Conservation (phyloP, 2,888 invertebrate species). For the Ceramica pisi region DNA sequence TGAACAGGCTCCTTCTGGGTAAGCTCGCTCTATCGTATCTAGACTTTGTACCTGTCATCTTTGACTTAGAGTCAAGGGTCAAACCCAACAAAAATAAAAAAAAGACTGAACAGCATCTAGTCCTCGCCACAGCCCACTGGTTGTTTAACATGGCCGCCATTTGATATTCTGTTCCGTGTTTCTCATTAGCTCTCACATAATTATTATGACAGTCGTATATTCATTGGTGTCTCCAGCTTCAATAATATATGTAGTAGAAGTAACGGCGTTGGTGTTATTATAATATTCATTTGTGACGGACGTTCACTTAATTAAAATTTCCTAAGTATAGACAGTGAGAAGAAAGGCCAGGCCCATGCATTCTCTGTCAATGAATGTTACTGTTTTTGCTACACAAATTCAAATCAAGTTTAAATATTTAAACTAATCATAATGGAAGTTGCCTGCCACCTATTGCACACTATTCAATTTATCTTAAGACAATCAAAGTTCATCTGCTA, state of each 20-base stretch:
- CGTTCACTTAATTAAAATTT: slow-evolving; percentile 31
- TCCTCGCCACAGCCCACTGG: slow-evolving; percentile 65
- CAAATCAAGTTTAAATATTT: neutral
- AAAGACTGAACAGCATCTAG: too few relatives aligned
- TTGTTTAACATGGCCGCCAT: slow-evolving; percentile 66
- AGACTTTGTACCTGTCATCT: too few relatives aligned
- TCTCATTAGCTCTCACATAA: slow-evolving; percentile 80
- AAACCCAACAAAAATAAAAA: too few relatives aligned
- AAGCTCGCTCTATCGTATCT: too few relatives aligned
- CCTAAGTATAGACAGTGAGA: too few relatives aligned
- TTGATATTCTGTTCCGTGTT: slow-evolving; percentile 77
- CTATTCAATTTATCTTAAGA: neutral
- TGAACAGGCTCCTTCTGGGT: too few relatives aligned
- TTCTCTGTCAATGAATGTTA: too few relatives aligned
- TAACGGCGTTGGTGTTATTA: too few relatives aligned
- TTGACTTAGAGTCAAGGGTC: too few relatives aligned
- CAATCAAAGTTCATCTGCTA: slow-evolving; percentile 8
- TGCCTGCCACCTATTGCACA: slow-evolving; percentile 4
- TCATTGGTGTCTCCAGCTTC: too few relatives aligned
- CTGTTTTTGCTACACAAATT: neutral
- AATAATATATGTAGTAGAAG: too few relatives aligned
- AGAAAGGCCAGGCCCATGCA: too few relatives aligned
- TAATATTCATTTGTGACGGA: slow-evolving; percentile 71
- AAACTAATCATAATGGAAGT: neutral
- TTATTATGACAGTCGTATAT: slow-evolving; percentile 67